phyloP scores from a whole-genome alignment of 2,888 invertebrate genomes.

The Phrixothrix hirtus region DNA sequence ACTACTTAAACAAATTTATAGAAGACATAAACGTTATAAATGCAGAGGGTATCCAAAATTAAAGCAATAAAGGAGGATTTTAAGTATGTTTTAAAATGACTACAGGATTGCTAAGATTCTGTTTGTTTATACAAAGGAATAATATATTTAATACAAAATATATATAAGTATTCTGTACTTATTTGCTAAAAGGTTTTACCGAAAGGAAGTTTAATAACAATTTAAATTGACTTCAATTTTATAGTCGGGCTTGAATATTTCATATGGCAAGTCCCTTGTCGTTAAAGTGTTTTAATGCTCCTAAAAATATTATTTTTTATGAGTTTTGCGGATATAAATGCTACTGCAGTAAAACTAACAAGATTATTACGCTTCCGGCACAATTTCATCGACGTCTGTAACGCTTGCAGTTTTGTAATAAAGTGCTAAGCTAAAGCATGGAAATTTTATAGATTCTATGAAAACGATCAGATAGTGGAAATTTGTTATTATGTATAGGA shows the following conservation, averaged over 20 bases:
- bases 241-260: conserved; percentile 17
- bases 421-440: conserved; percentile 25
- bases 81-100: too few species aligned
- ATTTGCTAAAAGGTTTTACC: neutral
- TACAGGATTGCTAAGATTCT: too few species aligned
- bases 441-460: conserved; percentile 23
- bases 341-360: conserved; percentile 26
- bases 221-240: neutral
- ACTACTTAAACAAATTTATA: too few species aligned
- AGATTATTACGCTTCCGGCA: conserved; percentile 24
- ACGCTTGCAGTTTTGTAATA: conserved; percentile 23
- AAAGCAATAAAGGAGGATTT: too few species aligned
- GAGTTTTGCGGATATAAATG: conserved; percentile 24
- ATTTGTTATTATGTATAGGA: conserved; percentile 15
- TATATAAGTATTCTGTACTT: neutral
- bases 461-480: conserved; percentile 21
- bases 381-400: conserved; percentile 20
- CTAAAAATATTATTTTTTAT: conserved; percentile 28
- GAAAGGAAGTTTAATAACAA: neutral
- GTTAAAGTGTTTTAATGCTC: conserved; percentile 27
- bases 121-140: too few species aligned
- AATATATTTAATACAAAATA: too few species aligned
- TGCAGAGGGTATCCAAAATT: too few species aligned
- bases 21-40: too few species aligned
- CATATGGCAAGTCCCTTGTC: conserved; percentile 18